These are phyloP conservation scores for Orthonevra nobilis DNA, from an alignment of 2,888 invertebrate genomes.

Conservation along the genomic window DNA sequence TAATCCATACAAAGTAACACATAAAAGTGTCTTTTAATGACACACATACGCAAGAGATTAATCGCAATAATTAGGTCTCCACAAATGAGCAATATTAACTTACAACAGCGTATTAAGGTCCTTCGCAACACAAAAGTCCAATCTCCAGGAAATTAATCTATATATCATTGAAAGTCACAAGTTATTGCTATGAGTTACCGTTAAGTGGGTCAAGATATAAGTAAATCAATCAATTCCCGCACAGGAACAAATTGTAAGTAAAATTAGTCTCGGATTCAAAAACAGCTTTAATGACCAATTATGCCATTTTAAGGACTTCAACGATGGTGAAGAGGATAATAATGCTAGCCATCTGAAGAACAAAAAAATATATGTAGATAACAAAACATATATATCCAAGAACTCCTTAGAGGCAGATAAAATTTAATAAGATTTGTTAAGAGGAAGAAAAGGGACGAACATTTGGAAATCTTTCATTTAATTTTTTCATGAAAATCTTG, in stretches of 20 bases:
- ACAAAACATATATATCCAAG: too few relatives aligned
- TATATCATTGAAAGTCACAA: constrained; percentile 35
- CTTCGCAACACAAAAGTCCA: background rate
- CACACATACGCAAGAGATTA: constrained; percentile 26
- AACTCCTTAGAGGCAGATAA: constrained; percentile 6
- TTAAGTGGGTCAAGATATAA: constrained; percentile 10
- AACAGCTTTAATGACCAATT: too few relatives aligned
- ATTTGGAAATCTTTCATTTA: constrained; percentile 9
- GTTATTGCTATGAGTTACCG: constrained; percentile 36
- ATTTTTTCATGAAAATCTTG: background rate
- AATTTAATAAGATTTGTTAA: constrained; percentile 14
- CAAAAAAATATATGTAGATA: too few relatives aligned
- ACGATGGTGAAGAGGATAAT: background rate
- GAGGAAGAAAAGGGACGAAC: background rate
- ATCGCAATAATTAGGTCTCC: constrained; percentile 29
- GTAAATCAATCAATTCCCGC: constrained; percentile 11
- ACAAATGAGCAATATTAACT: background rate
- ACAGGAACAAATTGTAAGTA: too few relatives aligned
- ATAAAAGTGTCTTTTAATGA: constrained; percentile 3
- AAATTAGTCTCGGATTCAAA: too few relatives aligned
- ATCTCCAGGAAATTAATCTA: constrained; percentile 21
- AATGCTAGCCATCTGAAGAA: too few relatives aligned
- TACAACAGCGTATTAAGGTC: background rate
- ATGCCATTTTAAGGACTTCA: too few relatives aligned
- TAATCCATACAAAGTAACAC: background rate